Evolutionary conservation across 2,888 invertebrate genomes (phyloP).

Genomic region (Chymomyza caudatula): DNA sequence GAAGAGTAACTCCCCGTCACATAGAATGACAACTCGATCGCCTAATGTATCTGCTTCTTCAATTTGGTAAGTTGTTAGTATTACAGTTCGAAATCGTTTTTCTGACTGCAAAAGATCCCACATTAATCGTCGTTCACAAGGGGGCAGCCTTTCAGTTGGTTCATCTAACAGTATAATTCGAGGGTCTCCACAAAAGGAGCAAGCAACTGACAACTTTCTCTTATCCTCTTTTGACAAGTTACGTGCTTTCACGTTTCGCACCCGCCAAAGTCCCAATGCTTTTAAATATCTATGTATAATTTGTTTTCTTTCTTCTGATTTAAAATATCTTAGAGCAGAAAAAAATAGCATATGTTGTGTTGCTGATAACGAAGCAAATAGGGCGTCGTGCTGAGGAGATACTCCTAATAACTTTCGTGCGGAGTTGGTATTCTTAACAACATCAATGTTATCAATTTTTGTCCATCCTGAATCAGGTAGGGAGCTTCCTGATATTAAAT

Average conservation of each 20-base stretch:
- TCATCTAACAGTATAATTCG: slow-evolving; percentile 85
- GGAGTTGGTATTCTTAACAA: slow-evolving; percentile 81
- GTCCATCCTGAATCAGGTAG: slow-evolving; percentile 84
- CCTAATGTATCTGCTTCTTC: slow-evolving; percentile 92
- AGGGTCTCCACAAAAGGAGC: slow-evolving; percentile 86
- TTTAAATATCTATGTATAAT: slow-evolving; percentile 83
- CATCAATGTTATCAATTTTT: slow-evolving; percentile 84
- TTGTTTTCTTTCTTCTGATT: slow-evolving; percentile 78
- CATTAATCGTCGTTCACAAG: slow-evolving; percentile 86
- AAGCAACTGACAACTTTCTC: slow-evolving; percentile 85
- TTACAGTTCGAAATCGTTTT: slow-evolving; percentile 86
- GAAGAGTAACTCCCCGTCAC: slow-evolving; percentile 87
- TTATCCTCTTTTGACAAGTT: slow-evolving; percentile 87
- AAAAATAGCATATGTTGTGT: slow-evolving; percentile 89
- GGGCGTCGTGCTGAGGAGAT: slow-evolving; percentile 90
- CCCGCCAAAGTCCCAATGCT: slow-evolving; percentile 82
- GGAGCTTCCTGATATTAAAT: slow-evolving; percentile 90
- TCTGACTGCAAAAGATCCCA: slow-evolving; percentile 88
- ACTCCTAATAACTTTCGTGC: slow-evolving; percentile 85
- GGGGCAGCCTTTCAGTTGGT: slow-evolving; percentile 91
- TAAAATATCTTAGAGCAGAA: slow-evolving; percentile 83
- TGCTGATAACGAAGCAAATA: slow-evolving; percentile 89
- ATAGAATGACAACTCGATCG: slow-evolving; percentile 92
- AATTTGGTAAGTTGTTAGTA: slow-evolving; percentile 92
- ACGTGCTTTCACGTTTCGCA: slow-evolving; percentile 80